Percentiles rank a stretch among this genome's conserved stretches.
phyloP scores from a whole-genome alignment of 2,113 vertebrate genomes.

The Crotalus horridus region DNA sequence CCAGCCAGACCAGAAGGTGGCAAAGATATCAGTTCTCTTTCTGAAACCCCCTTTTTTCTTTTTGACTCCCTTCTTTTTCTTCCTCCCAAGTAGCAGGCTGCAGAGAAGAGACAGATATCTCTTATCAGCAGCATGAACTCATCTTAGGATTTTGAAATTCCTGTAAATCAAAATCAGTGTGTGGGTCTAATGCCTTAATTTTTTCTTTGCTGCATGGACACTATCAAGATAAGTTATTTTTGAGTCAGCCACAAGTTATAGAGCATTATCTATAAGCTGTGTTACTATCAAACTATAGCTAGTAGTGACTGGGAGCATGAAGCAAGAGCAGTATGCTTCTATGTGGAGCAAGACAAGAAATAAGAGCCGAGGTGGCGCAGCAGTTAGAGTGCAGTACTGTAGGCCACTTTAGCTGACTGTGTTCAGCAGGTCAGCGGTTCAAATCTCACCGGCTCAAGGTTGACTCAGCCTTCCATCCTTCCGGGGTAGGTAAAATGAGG shows the following conservation, averaged over 20 bases:
- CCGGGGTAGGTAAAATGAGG: no score
- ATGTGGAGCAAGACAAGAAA: not conserved
- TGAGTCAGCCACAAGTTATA: not conserved
- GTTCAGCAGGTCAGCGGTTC: no score
- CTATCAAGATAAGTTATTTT: not conserved
- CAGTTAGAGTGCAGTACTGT: no score
- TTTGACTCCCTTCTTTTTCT: not conserved
- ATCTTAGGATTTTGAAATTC: not conserved
- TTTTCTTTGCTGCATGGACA: not conserved
- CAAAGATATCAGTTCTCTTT: not conserved
- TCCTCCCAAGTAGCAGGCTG: not conserved
- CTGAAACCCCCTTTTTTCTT: not conserved
- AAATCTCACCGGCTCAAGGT: no score
- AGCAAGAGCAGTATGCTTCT: not conserved
- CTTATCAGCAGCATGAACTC: not conserved
- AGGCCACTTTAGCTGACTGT: no score
- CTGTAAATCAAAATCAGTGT: not conserved
- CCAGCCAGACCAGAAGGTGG: not conserved
- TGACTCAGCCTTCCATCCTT: no score
- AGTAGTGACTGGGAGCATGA: not conserved
- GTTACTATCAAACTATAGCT: not conserved
- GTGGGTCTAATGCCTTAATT: not conserved
- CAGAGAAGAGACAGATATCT: not conserved
- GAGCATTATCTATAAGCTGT: not conserved
- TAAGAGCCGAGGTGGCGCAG: no score